A percentile compares a stretch with the other conserved stretches of the same genome.
Evolutionary conservation across 1,140 invertebrate species (phyloP).

Genomic region (Gerris buenoi): DNA sequence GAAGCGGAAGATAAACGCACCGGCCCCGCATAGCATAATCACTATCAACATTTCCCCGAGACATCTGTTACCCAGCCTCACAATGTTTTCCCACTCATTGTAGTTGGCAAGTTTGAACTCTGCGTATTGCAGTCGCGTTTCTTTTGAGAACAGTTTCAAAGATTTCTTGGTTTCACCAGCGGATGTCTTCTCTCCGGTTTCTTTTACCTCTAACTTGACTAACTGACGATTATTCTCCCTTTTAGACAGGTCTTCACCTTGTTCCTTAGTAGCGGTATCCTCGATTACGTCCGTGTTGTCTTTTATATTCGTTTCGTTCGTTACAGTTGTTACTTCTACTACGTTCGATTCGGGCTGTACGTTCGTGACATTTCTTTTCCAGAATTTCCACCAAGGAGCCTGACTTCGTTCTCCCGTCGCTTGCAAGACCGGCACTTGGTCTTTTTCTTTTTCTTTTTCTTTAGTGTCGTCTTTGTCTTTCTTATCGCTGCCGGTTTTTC

Average conservation of each 20-base stretch:
- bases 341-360: too few species aligned
- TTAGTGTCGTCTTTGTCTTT: too few species aligned
- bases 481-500: too few species aligned
- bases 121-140: conserved; percentile 33
- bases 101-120: conserved; percentile 41
- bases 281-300: too few species aligned
- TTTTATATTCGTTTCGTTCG: too few species aligned
- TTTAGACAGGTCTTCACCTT: too few species aligned
- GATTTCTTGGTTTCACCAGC: neutral
- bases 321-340: too few species aligned
- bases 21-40: conserved; percentile 57
- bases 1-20: conserved; percentile 57
- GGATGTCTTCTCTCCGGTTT: neutral
- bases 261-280: too few species aligned
- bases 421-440: too few species aligned
- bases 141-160: conserved; percentile 1
- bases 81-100: conserved; percentile 39
- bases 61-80: conserved; percentile 46
- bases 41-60: conserved; percentile 45
- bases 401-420: too few species aligned
- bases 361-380: too few species aligned
- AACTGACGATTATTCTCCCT: neutral
- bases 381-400: conserved; percentile 7
- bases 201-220: neutral
- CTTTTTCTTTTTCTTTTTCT: too few species aligned